Evolutionary conservation across 2,888 invertebrate species (phyloP).

Genomic region (Osmoderma eremita): DNA sequence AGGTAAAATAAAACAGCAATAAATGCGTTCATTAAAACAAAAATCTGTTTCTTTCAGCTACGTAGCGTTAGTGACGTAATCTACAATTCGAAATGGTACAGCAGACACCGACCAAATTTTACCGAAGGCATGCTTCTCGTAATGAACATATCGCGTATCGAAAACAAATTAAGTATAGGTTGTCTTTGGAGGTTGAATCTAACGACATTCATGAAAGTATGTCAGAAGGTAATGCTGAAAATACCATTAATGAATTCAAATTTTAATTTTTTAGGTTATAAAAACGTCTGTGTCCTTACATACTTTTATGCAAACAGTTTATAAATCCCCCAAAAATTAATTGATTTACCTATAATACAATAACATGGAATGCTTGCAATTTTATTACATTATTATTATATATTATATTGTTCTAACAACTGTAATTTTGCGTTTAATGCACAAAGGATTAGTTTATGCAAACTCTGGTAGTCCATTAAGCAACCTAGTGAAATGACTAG

Average conservation of each 20-base stretch:
- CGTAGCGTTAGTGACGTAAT: conserved; percentile 29
- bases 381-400: no score
- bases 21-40: neutral
- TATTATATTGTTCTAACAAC: no score
- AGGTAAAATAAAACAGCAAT: conserved; percentile 23
- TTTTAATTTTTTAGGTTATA: conserved; percentile 37
- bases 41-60: conserved; percentile 26
- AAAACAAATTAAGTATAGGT: conserved; percentile 40
- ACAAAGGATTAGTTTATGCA: no score
- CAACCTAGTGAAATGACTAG: no score
- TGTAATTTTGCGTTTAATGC: no score
- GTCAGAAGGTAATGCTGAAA: conserved; percentile 3
- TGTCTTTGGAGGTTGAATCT: conserved; percentile 42
- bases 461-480: no score
- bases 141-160: conserved; percentile 34
- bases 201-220: conserved; percentile 40
- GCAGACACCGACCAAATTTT: conserved; percentile 38
- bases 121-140: conserved; percentile 38
- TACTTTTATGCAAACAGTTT: conserved; percentile 43
- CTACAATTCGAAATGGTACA: conserved; percentile 42
- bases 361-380: no score
- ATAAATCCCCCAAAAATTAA: conserved; percentile 5
- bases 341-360: no score
- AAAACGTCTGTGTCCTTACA: conserved; percentile 41
- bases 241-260: neutral